Evolutionary conservation across 2,888 invertebrate genomes (phyloP), one percentile per base, ranked within the genome.

Genomic region (Ypsolopha sequella): DNA sequence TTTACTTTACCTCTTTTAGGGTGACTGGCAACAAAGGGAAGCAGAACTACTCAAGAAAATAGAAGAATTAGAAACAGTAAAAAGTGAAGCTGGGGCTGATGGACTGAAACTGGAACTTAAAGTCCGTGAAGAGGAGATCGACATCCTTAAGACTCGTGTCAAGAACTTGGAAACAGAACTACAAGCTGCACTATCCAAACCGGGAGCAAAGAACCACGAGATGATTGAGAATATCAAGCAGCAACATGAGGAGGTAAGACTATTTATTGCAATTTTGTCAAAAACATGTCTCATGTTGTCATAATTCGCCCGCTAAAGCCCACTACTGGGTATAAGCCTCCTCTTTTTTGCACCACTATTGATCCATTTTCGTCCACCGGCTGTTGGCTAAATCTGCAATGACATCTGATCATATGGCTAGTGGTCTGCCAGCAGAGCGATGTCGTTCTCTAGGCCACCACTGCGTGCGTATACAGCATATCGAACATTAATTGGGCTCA

Each of bases 61-160:
- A 35, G 72, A 80, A 56, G 73, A 74, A 43, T 60, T 87, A 54
- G 82, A 86, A 56, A 72, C 68, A 55, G 63, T 78, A 0, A 80
- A 80, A 54, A 72, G 57, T 33, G 77, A 73, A 52, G 75, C 69
- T 50, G 69, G 71, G 50, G 76, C 76, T 60, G 78, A 81, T 49
- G 73, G 73, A 7, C 53, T 79, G 8, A 69, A 63, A 55, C 56
- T 82, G 51, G 77, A 84, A 62, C 56, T 87, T 7, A 85, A 85
- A 71, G 86, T 80, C n/a, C 78, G 86, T 34, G 87, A 80, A 58
- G 86, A 88, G 64, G 88, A 89, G 63, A 77, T 88, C 34, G 88
- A 88, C 51, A 73, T 87, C 1, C 67, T 87, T 2, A 87, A 80
- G 70, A 88, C 85, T 8, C 70, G 76, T 55, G 86, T 87, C 1